Evolutionary conservation across 2,113 vertebrate genomes (phyloP).

Genomic region (Lathamus discolor): DNA sequence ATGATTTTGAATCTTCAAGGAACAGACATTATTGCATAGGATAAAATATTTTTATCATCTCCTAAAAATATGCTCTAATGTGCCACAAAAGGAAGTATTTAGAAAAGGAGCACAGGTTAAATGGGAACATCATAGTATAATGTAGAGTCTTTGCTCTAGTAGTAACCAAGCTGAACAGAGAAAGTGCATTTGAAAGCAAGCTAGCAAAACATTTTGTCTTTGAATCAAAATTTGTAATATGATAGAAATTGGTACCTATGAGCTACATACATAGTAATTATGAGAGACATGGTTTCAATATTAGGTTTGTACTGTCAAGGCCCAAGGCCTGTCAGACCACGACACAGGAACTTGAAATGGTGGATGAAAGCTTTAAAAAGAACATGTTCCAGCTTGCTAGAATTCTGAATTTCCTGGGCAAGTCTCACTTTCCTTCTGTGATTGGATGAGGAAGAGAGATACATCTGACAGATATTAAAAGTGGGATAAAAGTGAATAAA

Average conservation of each 20-base stretch:
- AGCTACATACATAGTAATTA: neutral
- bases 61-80: neutral
- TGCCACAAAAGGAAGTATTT: neutral
- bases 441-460: neutral
- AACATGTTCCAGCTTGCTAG: neutral
- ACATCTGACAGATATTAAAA: conserved; percentile 4
- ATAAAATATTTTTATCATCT: neutral
- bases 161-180: neutral
- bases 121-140: neutral
- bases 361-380: conserved; percentile 11
- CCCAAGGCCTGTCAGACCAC: neutral
- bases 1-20: neutral
- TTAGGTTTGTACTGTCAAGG: neutral
- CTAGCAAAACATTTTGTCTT: neutral
- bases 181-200: neutral
- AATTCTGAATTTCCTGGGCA: conserved; percentile 10
- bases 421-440: neutral
- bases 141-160: neutral
- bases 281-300: neutral
- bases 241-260: neutral
- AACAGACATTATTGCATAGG: neutral
- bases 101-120: neutral
- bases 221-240: neutral
- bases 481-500: conserved; percentile 29
- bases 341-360: conserved; percentile 3